phyloP scores from a whole-genome alignment of 2,113 vertebrate genomes.

The Raphicerus campestris region DNA sequence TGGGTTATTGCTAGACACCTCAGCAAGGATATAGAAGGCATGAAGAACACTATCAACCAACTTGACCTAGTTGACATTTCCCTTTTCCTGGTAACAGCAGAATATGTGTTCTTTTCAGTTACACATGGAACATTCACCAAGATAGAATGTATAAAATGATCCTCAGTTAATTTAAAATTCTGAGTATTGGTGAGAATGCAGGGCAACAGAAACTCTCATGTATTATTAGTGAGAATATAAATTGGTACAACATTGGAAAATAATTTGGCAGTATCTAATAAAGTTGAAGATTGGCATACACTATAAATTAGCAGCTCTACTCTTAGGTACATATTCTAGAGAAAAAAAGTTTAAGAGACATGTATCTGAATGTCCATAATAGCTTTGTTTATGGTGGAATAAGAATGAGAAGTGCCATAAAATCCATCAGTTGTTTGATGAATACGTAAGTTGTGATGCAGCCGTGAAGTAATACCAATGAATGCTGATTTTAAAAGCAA shows the following conservation, averaged over 20 bases:
- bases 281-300: background rate
- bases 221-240: background rate
- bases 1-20: background rate
- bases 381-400: conserved; percentile 30
- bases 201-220: background rate
- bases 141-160: background rate
- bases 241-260: background rate
- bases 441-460: background rate
- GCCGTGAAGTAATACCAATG: background rate
- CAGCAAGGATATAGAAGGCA: background rate
- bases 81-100: background rate
- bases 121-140: background rate
- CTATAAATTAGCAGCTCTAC: background rate
- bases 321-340: background rate
- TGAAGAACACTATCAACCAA: background rate
- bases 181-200: background rate
- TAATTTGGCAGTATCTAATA: background rate
- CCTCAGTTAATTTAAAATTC: background rate
- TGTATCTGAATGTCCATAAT: background rate
- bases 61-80: conserved; percentile 28
- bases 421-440: background rate
- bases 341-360: background rate
- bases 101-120: background rate
- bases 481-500: conserved; percentile 1
- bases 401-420: background rate